These are phyloP conservation scores for Salpingus planirostris DNA, from an alignment of 2,888 invertebrate species.

Conservation along the genomic window DNA sequence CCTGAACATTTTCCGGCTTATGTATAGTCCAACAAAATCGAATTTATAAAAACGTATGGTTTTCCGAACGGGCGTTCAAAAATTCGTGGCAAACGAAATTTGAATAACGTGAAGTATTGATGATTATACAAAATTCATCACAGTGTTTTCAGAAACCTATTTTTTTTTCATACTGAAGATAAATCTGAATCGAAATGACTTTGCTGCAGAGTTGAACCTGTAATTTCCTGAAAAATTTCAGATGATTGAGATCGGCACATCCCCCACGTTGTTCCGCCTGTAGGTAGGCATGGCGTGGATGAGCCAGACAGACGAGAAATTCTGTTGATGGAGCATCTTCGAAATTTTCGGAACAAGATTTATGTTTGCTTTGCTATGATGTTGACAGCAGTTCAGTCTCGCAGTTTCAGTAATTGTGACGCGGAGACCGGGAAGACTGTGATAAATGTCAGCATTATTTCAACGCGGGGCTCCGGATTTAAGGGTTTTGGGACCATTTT, in stretches of 20 bases:
- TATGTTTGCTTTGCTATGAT: constrained; percentile 17
- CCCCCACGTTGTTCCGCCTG: constrained; percentile 6
- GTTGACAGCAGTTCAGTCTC: constrained; percentile 18
- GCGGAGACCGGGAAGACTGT: constrained; percentile 16
- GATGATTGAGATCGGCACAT: constrained; percentile 11
- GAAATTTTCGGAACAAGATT: constrained; percentile 22
- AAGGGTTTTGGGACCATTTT: constrained; percentile 13
- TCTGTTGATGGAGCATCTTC: constrained; percentile 18
- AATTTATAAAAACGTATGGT: no score
- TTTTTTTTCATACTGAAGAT: no score
- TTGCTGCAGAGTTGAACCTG: no score
- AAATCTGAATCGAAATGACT: no score
- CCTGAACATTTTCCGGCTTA: no score
- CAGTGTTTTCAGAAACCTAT: no score
- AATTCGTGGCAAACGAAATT: no score
- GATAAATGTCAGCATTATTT: constrained; percentile 24
- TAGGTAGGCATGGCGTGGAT: constrained; percentile 2
- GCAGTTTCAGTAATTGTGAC: constrained; percentile 17
- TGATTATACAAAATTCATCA: no score
- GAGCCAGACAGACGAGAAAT: constrained; percentile 15
- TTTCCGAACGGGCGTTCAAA: no score
- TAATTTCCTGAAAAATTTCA: constrained; percentile 11
- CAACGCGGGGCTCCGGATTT: constrained; percentile 14
- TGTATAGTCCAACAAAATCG: no score
- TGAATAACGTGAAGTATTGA: no score